Base-by-base conservation (phyloP, 92 coral and sea anemone genomes). In the Blastomussa wellsi region DNA sequence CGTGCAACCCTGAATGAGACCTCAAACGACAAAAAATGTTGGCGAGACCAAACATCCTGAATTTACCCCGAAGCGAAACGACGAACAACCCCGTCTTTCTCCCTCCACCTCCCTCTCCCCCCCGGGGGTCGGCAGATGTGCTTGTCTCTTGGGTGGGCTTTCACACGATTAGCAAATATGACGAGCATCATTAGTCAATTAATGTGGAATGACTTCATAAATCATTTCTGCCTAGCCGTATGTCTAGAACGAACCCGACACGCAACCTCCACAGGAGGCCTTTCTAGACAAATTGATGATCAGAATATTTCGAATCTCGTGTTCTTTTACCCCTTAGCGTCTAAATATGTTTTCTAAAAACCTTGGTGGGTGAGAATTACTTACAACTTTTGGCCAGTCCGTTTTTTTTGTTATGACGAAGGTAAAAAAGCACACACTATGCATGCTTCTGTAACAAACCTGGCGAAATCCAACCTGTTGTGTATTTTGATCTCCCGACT, bases 91-190 rank as follows among this genome's bases (percentile, higher is more conserved):
- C n/a, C n/a, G n/a, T n/a, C n/a, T n/a, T n/a, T n/a, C n/a, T n/a
- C n/a, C n/a, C n/a, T n/a, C n/a, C n/a, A n/a, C n/a, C n/a, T n/a
- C n/a, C n/a, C n/a, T n/a, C n/a, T n/a, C n/a, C n/a, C n/a, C n/a
- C n/a, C n/a, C n/a, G n/a, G n/a, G n/a, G n/a, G n/a, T n/a, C n/a
- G n/a, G n/a, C n/a, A n/a, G 48, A 74, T 74, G 38, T 26, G 33
- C 19, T 74, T 41, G 79, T 48, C 79, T 26, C 79, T 74, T 74
- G 59, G 79, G 59, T 74, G 79, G 79, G 48, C 75, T 19, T 8
- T 0, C 44, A 35, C 75, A 36, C 48, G 75, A 70, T 70, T 70
- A 70, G 14, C 75, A 70, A 70, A 62, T 62, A 26, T 62, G n/a
- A 22, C 47, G 22, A 16, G n/a, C 75, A 70, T 37, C 36, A 70